Evolutionary conservation across 1,140 invertebrate species (phyloP).

Genomic region (Melanaphis sacchari): DNA sequence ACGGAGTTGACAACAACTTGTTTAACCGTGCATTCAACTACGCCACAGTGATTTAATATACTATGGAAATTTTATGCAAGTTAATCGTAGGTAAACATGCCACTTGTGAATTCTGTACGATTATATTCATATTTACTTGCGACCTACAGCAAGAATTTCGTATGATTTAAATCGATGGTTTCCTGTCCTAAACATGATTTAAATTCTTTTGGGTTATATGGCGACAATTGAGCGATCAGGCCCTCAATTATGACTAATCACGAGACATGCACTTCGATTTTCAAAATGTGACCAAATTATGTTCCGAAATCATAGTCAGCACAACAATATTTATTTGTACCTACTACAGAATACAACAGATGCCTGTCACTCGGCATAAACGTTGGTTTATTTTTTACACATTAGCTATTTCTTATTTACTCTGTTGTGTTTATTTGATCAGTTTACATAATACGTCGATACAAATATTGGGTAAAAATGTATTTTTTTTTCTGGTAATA

Average conservation of each 20-base stretch:
- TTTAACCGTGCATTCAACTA: neutral
- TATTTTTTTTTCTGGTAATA: neutral
- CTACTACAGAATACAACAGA: neutral
- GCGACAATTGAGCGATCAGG: neutral
- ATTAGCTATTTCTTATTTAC: neutral
- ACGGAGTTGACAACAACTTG: neutral
- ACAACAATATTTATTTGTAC: neutral
- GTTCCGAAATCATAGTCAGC: neutral
- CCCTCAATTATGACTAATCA: too few relatives aligned
- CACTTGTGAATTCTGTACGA: neutral
- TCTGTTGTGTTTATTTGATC: neutral
- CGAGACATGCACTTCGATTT: neutral
- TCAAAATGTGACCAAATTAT: neutral
- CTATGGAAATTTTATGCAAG: neutral
- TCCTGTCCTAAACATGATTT: neutral
- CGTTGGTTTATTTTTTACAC: neutral
- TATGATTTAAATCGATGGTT: neutral
- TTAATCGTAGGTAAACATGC: neutral
- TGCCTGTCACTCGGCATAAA: neutral
- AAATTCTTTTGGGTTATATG: neutral
- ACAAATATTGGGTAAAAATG: neutral
- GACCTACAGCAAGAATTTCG: neutral
- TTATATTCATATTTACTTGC: neutral
- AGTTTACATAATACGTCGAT: neutral
- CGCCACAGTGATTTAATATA: neutral